phyloP scores from a whole-genome alignment of 2,888 invertebrate species.

The Pyrochroa serraticornis region DNA sequence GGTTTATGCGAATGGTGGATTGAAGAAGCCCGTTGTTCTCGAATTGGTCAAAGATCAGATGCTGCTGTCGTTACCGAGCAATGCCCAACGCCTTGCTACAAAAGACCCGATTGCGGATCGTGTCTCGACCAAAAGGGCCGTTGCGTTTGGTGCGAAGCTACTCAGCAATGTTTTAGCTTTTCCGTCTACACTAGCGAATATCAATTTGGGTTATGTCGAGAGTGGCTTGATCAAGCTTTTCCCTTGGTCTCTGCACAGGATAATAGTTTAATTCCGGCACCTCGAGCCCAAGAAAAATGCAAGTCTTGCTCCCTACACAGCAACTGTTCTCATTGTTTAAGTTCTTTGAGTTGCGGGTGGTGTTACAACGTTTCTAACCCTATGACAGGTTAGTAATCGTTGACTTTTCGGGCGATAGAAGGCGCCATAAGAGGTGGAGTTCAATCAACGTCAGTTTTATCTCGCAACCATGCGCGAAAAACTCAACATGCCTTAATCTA shows the following conservation, averaged over 20 bases:
- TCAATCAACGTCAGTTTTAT: slow-evolving; percentile 41
- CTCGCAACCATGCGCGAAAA: neutral
- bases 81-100: slow-evolving; percentile 84
- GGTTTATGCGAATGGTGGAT: slow-evolving; percentile 91
- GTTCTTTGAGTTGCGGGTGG: slow-evolving; percentile 92
- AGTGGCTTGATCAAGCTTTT: slow-evolving; percentile 87
- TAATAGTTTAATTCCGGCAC: slow-evolving; percentile 47
- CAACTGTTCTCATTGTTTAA: slow-evolving; percentile 80
- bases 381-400: slow-evolving; percentile 77
- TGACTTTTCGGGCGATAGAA: slow-evolving; percentile 52
- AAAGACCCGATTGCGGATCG: slow-evolving; percentile 75
- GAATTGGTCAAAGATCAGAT: slow-evolving; percentile 71
- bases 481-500: neutral
- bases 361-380: slow-evolving; percentile 89
- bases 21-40: slow-evolving; percentile 83
- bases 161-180: slow-evolving; percentile 90
- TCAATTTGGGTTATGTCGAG: slow-evolving; percentile 90
- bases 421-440: too few species aligned
- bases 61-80: slow-evolving; percentile 70
- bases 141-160: slow-evolving; percentile 96
- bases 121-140: slow-evolving; percentile 81
- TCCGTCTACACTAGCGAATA: slow-evolving; percentile 95
- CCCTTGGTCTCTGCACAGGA: slow-evolving; percentile 56
- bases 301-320: slow-evolving; percentile 78
- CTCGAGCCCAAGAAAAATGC: slow-evolving; percentile 69